Percentiles rank a stretch among this genome's conserved stretches.
Evolutionary conservation across 1,140 invertebrate species (phyloP).

Genomic region (Episyrphus balteatus): DNA sequence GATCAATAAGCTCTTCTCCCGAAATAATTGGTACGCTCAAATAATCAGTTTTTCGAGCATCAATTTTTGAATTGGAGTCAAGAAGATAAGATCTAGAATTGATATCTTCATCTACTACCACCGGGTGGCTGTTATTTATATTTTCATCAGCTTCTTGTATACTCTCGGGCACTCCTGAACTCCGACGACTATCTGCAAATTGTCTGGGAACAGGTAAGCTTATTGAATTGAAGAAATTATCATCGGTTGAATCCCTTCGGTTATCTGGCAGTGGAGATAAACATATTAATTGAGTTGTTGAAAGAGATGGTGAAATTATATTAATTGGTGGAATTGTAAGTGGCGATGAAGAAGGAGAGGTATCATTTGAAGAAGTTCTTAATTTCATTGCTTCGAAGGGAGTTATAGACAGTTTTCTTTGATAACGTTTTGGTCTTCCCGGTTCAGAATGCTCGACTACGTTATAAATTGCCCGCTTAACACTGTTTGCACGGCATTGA

Average conservation of each 20-base stretch:
- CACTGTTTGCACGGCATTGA: constrained; percentile 59
- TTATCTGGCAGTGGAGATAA: constrained; percentile 58
- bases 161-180: constrained; percentile 48
- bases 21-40: constrained; percentile 27
- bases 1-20: constrained; percentile 24
- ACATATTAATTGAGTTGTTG: constrained; percentile 40
- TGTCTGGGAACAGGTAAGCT: constrained; percentile 55
- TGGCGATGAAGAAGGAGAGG: constrained; percentile 49
- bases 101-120: constrained; percentile 20
- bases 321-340: constrained; percentile 40
- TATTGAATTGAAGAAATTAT: constrained; percentile 40
- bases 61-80: constrained; percentile 16
- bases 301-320: constrained; percentile 34
- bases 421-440: constrained; percentile 45
- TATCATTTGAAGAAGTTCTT: constrained; percentile 37
- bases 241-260: constrained; percentile 50
- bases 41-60: constrained; percentile 29
- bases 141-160: constrained; percentile 33
- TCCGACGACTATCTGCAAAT: constrained; percentile 61
- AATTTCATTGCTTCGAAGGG: constrained; percentile 27
- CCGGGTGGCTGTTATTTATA: constrained; percentile 3
- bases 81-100: neutral
- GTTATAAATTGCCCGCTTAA: constrained; percentile 76
- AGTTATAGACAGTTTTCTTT: constrained; percentile 31
- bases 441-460: constrained; percentile 71